Conservation (phyloP, 2,797 vertebrate species). For the Hoplostethus atlanticus region DNA sequence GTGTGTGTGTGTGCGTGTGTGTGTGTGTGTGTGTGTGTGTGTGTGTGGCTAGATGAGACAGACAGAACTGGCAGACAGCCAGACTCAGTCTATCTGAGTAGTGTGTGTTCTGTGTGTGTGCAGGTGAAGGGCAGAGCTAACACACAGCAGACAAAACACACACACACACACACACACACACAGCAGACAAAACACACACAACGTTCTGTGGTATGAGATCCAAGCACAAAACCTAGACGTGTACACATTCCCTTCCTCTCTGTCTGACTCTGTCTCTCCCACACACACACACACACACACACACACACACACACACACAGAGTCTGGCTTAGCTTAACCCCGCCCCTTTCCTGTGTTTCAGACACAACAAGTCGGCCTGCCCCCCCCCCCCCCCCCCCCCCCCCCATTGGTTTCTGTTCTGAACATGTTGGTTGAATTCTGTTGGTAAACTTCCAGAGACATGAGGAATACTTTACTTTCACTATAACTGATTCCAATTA, state of each 20-base stretch:
- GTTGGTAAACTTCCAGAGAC: too few species aligned
- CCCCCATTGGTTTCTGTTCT: too few species aligned
- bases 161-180: background rate
- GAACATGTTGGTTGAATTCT: too few species aligned
- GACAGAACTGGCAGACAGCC: background rate
- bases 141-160: conserved; percentile 41
- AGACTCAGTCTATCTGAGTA: conserved; percentile 6
- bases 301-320: conserved; percentile 25
- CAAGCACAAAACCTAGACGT: conserved; percentile 27
- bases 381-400: conserved; percentile 38
- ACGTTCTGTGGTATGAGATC: conserved; percentile 28
- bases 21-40: conserved; percentile 1
- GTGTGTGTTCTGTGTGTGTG: conserved; percentile 27
- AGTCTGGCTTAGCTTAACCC: conserved; percentile 78
- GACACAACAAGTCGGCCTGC: conserved; percentile 81
- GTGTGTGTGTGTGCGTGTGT: background rate
- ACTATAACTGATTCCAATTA: too few species aligned
- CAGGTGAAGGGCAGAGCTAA: conserved; percentile 56
- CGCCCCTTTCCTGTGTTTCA: conserved; percentile 86
- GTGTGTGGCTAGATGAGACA: too few species aligned
- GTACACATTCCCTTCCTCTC: conserved; percentile 15
- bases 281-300: conserved; percentile 29
- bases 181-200: background rate
- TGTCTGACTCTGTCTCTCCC: background rate
- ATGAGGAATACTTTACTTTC: too few species aligned